Evolutionary conservation across 2,888 invertebrate genomes (phyloP).

Genomic region (Callyntrura guangdongensis): DNA sequence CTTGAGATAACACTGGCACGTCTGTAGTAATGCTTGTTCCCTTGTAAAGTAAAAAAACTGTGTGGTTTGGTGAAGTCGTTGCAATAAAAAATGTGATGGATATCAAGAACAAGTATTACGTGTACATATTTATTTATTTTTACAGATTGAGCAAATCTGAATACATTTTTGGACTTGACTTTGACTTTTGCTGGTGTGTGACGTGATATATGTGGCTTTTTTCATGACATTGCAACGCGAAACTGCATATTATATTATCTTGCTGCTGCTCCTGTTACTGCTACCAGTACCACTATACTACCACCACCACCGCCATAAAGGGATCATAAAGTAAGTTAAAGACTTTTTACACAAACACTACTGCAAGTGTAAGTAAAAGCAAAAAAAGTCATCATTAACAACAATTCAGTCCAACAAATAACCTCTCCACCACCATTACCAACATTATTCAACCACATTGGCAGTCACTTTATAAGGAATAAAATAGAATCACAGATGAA

Average conservation of each 20-base stretch:
- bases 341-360: slow-evolving; percentile 32
- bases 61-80: slow-evolving; percentile 7
- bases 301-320: neutral
- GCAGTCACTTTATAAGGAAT: slow-evolving; percentile 66
- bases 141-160: slow-evolving; percentile 39
- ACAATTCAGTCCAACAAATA: slow-evolving; percentile 36
- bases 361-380: slow-evolving; percentile 56
- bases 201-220: slow-evolving; percentile 51
- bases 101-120: neutral
- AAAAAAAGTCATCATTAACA: slow-evolving; percentile 59
- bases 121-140: slow-evolving; percentile 24
- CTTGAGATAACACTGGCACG: slow-evolving; percentile 1
- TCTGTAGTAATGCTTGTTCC: neutral
- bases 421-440: slow-evolving; percentile 24
- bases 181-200: slow-evolving; percentile 24
- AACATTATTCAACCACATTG: slow-evolving; percentile 26
- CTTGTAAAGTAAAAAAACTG: neutral
- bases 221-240: slow-evolving; percentile 47
- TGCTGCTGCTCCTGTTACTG: neutral
- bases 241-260: slow-evolving; percentile 11
- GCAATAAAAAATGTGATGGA: neutral
- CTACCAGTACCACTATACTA: neutral
- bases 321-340: neutral
- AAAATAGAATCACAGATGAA: slow-evolving; percentile 28
- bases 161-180: slow-evolving; percentile 55